These are phyloP conservation scores for Orchestia grillus DNA, from an alignment of 1,140 invertebrate genomes.

Conservation along the genomic window DNA sequence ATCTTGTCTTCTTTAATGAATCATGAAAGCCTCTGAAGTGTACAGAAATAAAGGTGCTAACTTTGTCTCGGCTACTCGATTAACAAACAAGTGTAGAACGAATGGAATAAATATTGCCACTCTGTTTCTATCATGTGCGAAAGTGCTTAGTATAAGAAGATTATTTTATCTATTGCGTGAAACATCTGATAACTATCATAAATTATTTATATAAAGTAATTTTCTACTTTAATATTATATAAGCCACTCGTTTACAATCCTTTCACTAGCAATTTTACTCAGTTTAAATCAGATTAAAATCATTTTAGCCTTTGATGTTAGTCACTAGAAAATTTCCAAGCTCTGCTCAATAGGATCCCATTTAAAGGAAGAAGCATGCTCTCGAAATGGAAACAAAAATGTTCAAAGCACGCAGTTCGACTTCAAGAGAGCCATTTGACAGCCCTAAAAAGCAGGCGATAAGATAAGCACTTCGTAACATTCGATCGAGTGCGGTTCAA, in stretches of 20 bases:
- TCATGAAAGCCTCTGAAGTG: neutral
- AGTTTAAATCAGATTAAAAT: neutral
- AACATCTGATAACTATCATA: neutral
- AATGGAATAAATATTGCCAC: neutral
- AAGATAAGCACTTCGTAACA: constrained; percentile 8
- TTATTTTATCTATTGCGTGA: neutral
- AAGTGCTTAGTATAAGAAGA: neutral
- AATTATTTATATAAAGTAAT: neutral
- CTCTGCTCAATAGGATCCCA: neutral
- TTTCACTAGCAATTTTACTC: neutral
- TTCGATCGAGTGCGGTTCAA: neutral
- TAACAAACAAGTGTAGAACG: neutral
- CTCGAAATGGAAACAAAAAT: neutral
- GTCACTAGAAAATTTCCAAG: neutral
- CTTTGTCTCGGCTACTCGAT: neutral
- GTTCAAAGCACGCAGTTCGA: neutral
- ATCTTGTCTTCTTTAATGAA: neutral
- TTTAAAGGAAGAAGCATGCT: neutral
- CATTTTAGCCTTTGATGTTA: neutral
- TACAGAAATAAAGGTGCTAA: neutral
- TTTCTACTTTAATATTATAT: neutral
- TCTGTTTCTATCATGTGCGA: neutral
- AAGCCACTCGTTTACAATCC: neutral
- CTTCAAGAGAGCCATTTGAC: neutral
- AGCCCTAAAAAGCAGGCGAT: neutral